Base-by-base conservation (phyloP, 2,113 vertebrate species). In the Cavia aperea region DNA sequence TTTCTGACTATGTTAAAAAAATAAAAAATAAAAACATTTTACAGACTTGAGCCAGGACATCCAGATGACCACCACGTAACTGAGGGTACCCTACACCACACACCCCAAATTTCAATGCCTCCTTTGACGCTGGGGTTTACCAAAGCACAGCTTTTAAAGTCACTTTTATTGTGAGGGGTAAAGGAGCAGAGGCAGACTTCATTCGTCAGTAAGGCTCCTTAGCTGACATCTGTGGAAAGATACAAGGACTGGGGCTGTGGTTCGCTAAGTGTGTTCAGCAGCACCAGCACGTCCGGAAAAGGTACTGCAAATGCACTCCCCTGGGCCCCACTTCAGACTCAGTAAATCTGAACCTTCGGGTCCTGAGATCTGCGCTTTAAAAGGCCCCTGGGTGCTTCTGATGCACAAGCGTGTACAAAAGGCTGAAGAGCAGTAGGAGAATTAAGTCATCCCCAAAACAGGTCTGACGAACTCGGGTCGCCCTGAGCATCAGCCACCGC, bases 181-280 rank as follows among this genome's bases (percentile, higher is more conserved):
- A 78, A 63, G 75, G 43, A 60, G 29, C 73, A 19, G 43, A 68
- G 7, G 2, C 8, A 16, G 60, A 21, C 15, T 82, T 46, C 11
- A 49, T 12, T 18, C 21, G 13, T 60, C 39, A 60, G 31, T 1
- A 26, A 60, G 7, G 21, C 72, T 1, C 31, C 24, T 49, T 4
- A 8, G 66, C 19, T 19, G 81, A 0, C 14, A 36, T 31, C 31
- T 39, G 65, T 13, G n/a, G 18, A n/a, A 78, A 21, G 60, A 1
- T 5, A 2, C 24, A 2, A 16, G 2, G 18, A 77, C 12, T 0
- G 23, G 10, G 0, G 5, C 1, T 4, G 33, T 2, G 23, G 6
- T 26, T 60, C 13, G 46, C 83, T 15, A 24, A 58, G 63, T 4
- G 2, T 2, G 3, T 7, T 13, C 26, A 14, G 7, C 0, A 36